These are phyloP conservation scores for Sanderia malayensis DNA, from an alignment of 30 jellyfish, hydroid and myxozoan genomes.

Conservation along the genomic window DNA sequence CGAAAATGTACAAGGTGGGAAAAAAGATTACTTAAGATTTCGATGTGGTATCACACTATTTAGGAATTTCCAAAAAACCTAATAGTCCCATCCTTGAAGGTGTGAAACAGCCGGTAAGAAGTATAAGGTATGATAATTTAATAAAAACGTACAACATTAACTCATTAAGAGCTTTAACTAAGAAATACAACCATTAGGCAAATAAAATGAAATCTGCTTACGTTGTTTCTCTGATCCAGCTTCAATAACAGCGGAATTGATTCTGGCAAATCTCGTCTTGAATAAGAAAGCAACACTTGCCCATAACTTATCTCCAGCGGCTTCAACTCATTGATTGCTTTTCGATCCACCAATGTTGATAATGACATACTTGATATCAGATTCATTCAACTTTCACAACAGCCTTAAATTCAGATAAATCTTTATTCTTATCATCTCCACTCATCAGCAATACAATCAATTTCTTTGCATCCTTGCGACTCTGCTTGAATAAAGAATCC, in stretches of 20 bases:
- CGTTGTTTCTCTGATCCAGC: background rate
- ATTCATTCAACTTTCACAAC: conserved; percentile 7
- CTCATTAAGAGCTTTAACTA: too few species aligned
- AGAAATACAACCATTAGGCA: too few species aligned
- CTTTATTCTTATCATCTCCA: conserved; percentile 15
- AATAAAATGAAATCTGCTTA: too few species aligned
- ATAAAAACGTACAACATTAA: too few species aligned
- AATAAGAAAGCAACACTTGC: background rate
- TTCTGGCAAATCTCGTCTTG: conserved; percentile 18
- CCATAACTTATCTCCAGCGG: conserved; percentile 28
- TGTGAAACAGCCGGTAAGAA: too few species aligned
- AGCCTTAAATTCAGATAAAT: background rate
- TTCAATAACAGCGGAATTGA: conserved; percentile 26
- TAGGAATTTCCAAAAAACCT: too few species aligned
- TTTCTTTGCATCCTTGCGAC: conserved; percentile 29
- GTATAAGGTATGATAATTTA: too few species aligned
- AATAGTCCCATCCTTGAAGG: too few species aligned
- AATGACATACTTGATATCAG: conserved; percentile 21
- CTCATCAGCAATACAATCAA: conserved; percentile 27
- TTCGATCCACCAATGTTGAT: conserved; percentile 29
- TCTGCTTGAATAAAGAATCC: conserved; percentile 12
- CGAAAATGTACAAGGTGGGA: too few species aligned
- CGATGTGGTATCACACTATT: too few species aligned
- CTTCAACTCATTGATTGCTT: background rate
- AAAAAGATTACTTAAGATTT: too few species aligned